phyloP scores from a whole-genome alignment of 2,797 vertebrate species.

The Pteropus rufus region DNA sequence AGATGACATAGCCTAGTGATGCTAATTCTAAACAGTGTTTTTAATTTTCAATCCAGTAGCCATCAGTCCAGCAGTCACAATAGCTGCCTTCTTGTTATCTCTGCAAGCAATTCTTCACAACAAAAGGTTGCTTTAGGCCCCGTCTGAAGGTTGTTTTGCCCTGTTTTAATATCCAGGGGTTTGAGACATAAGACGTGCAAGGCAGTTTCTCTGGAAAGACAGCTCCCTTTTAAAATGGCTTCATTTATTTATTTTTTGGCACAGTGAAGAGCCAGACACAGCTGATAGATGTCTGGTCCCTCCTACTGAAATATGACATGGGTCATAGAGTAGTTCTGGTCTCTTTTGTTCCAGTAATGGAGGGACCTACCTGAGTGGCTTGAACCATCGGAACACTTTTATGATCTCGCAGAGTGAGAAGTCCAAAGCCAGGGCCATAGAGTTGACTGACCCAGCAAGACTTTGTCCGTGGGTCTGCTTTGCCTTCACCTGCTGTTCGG shows the following conservation, averaged over 20 bases:
- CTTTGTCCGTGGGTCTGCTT: neutral
- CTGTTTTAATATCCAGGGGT: neutral
- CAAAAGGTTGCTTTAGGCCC: neutral
- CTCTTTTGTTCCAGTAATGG: neutral
- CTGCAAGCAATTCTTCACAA: neutral
- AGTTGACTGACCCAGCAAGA: neutral
- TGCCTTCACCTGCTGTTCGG: neutral
- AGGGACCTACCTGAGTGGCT: neutral
- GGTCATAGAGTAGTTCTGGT: neutral
- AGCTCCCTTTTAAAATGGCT: neutral
- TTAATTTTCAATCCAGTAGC: neutral
- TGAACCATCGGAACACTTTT: neutral
- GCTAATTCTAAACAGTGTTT: neutral
- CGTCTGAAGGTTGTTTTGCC: neutral
- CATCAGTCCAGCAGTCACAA: neutral
- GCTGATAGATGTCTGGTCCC: neutral
- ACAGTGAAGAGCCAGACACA: neutral
- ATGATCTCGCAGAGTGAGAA: neutral
- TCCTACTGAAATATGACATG: accelerated
- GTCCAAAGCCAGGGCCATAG: too few species aligned
- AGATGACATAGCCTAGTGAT: neutral
- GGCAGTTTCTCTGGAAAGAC: too few species aligned
- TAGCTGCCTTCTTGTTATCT: neutral
- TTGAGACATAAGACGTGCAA: neutral
- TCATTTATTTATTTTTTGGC: neutral